Evolutionary conservation across 2,113 vertebrate genomes (phyloP).

Genomic region (Dicaeum eximium): DNA sequence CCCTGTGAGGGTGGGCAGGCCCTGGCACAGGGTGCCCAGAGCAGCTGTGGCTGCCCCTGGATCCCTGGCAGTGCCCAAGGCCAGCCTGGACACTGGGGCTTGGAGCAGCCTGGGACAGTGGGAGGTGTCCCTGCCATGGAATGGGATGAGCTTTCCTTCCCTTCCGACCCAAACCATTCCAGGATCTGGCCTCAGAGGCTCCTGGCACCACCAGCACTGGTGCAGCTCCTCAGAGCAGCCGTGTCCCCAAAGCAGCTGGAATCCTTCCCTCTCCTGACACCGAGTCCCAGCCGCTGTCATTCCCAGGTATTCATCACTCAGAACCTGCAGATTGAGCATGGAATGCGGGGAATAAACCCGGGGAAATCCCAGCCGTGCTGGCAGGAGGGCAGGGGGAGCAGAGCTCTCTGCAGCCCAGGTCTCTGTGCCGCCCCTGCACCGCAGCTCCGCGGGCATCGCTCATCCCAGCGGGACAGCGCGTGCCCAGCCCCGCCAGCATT

Average conservation of each 20-base stretch:
- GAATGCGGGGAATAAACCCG: accelerated
- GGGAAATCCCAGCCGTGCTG: neutral
- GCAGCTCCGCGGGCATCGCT: neutral
- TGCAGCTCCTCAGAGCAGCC: neutral
- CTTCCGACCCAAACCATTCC: neutral
- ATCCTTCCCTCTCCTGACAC: neutral
- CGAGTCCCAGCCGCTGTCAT: neutral
- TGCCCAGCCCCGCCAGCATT: neutral
- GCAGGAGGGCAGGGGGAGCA: neutral
- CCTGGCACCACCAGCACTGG: accelerated
- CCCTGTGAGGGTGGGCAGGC: too few species aligned
- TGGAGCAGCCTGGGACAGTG: neutral
- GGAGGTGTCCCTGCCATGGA: neutral
- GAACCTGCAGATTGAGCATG: neutral
- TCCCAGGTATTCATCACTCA: neutral
- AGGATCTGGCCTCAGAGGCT: neutral
- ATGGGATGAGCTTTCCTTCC: neutral
- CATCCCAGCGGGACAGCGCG: neutral
- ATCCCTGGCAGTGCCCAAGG: neutral
- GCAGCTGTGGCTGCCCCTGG: too few species aligned
- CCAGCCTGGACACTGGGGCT: neutral
- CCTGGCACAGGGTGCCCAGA: too few species aligned
- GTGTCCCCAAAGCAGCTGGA: neutral
- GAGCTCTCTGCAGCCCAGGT: neutral
- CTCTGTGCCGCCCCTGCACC: neutral